A percentile compares a stretch with the other conserved stretches of the same genome.
Conservation (phyloP, 1,140 invertebrate species). For the Drosophila repletoides region DNA sequence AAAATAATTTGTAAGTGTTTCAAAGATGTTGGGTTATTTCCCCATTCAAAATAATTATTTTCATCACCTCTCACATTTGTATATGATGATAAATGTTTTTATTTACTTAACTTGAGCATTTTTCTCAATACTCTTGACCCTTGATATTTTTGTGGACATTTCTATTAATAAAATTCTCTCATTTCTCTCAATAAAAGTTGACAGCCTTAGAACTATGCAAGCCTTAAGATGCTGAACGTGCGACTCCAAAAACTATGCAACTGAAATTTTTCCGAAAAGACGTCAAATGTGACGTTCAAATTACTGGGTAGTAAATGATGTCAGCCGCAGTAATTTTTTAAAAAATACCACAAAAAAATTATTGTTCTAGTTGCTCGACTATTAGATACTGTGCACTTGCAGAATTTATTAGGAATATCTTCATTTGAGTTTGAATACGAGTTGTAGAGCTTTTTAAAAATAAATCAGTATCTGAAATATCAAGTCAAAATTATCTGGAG, state of each 20-base stretch:
- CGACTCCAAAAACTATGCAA: slow-evolving; percentile 8
- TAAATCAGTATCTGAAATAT: too few relatives aligned
- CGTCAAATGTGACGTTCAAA: slow-evolving; percentile 12
- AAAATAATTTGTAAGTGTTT: too few relatives aligned
- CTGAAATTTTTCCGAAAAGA: neutral
- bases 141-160: neutral
- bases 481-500: too few relatives aligned
- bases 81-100: slow-evolving; percentile 20
- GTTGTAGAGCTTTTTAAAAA: too few relatives aligned
- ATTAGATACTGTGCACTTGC: too few relatives aligned
- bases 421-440: too few relatives aligned
- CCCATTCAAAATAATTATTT: too few relatives aligned
- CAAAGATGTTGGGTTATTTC: too few relatives aligned
- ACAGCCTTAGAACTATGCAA: slow-evolving; percentile 4
- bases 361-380: too few relatives aligned
- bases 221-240: slow-evolving; percentile 5
- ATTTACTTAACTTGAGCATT: neutral
- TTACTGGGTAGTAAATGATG: neutral
- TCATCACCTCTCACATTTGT: neutral
- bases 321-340: slow-evolving; percentile 1
- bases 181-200: slow-evolving; percentile 32
- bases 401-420: too few relatives aligned
- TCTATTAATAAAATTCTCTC: slow-evolving; percentile 5
- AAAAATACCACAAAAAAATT: slow-evolving; percentile 10
- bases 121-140: neutral